Base-by-base conservation (phyloP, 2,113 vertebrate genomes). In the Urocolius indicus region DNA sequence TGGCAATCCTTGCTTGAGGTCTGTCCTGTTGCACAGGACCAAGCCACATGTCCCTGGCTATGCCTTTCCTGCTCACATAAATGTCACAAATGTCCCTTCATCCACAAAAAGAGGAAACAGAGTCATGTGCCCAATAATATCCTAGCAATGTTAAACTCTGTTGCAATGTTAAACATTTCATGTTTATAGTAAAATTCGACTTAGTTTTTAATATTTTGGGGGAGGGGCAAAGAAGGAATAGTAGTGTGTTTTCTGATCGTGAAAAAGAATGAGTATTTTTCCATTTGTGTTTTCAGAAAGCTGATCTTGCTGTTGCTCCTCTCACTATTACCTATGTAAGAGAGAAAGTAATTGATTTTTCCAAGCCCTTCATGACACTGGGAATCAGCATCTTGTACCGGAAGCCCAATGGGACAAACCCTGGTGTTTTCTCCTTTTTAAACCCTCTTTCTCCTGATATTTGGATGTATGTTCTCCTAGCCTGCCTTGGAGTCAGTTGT, bases 291-390 rank as follows among this genome's bases (percentile, higher is more conserved):
- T 97, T 82, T 45, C 97, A 99, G 99, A 99, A 98, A 97, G 99
- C 99, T n/a, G 99, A 99, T 95, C 97, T 99, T 49, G 99, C 99
- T 0, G 99, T 99, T 87, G 99, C 99, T 57, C 99, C 99, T 38
- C 98, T 99, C 49, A 99, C 99, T 78, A 99, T 99, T 74, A 99
- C 99, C 23, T 99, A 99, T 1, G 99, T 99, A 55, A 98, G 99
- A 91, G 99, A 99, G 97, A 99, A 99, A 77, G 99, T 99, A 77
- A 99, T 99, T 16, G 99, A 99, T 90, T 99, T 99, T 97, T 99
- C 99, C 69, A 99, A 99, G 94, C 99, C 99, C 48, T 99, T 99
- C 97, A 99, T 99, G 99, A 99, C 99, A 0, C 97, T 99, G 92
- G 99, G 99, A 41, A 99, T 99, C 97, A 99, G 99, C 78, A 99